Percentiles rank a stretch among this genome's conserved stretches.
These are phyloP conservation scores for Acanthosoma haemorrhoidale DNA, from an alignment of 2,888 invertebrate species.

Conservation along the genomic window DNA sequence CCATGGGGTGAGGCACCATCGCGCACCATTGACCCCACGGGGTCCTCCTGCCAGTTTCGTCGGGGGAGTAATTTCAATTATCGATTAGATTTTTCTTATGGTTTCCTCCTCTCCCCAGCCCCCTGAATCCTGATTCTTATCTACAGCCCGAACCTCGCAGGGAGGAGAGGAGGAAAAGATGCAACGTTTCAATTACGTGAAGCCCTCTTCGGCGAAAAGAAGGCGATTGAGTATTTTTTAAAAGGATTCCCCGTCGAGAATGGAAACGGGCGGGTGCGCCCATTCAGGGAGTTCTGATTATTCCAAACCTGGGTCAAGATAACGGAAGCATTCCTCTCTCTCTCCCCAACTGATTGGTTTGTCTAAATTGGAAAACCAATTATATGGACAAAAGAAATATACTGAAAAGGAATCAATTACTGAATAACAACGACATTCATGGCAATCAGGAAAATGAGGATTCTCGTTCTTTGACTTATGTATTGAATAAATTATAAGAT, in stretches of 20 bases:
- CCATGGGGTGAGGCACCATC: neutral
- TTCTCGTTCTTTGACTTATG: no score
- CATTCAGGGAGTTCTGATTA: neutral
- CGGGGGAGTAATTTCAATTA: conserved; percentile 11
- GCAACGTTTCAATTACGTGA: conserved; percentile 14
- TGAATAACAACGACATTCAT: no score
- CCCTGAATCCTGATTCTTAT: neutral
- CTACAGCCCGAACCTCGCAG: no score
- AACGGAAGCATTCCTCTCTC: neutral
- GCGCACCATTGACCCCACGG: neutral
- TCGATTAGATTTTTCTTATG: conserved; percentile 11
- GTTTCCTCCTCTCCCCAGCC: neutral
- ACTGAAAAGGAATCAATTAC: no score
- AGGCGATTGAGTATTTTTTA: neutral
- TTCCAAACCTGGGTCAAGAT: neutral
- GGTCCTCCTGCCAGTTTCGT: no score
- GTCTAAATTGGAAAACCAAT: no score
- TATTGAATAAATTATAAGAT: no score
- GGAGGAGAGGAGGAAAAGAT: neutral
- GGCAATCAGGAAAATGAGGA: no score
- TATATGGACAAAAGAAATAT: no score
- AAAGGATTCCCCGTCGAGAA: neutral
- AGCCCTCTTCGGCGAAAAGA: neutral
- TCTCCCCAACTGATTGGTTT: no score
- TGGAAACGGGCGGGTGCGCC: neutral